phyloP scores from a whole-genome alignment of 2,797 vertebrate genomes.

The Rhynchotus rufescens region DNA sequence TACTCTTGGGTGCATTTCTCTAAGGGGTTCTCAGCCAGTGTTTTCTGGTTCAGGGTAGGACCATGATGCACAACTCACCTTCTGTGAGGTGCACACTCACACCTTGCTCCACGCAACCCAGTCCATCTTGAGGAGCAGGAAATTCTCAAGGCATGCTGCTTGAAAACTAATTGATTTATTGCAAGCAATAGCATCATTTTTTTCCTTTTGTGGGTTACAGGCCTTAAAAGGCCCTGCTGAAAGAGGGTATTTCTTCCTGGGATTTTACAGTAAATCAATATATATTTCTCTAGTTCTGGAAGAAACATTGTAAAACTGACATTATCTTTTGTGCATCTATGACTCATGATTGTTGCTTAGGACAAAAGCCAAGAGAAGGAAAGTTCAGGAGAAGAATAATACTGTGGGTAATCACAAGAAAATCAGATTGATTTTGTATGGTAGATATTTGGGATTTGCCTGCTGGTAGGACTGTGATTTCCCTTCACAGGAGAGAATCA shows the following conservation, averaged over 20 bases:
- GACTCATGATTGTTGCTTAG: background rate
- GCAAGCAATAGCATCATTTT: background rate
- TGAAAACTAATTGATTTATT: background rate
- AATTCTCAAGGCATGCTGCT: background rate
- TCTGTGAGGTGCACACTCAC: fast-evolving
- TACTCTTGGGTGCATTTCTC: background rate
- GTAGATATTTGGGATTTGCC: background rate
- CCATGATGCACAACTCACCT: fast-evolving
- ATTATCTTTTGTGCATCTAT: background rate
- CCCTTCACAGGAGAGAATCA: background rate
- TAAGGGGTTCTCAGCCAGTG: background rate
- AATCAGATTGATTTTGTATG: fast-evolving
- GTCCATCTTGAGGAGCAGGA: background rate
- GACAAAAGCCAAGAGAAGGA: background rate
- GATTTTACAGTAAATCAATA: background rate
- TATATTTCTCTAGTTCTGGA: background rate
- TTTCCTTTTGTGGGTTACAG: background rate
- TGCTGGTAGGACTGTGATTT: background rate
- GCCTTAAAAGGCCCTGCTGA: background rate
- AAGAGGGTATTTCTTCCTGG: background rate
- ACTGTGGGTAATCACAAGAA: background rate
- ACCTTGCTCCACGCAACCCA: background rate
- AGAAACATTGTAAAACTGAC: background rate
- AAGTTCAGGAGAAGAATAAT: background rate
- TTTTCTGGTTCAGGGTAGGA: background rate